Conservation (phyloP, 2,113 vertebrate species). For the Cephalopholis sonnerati region DNA sequence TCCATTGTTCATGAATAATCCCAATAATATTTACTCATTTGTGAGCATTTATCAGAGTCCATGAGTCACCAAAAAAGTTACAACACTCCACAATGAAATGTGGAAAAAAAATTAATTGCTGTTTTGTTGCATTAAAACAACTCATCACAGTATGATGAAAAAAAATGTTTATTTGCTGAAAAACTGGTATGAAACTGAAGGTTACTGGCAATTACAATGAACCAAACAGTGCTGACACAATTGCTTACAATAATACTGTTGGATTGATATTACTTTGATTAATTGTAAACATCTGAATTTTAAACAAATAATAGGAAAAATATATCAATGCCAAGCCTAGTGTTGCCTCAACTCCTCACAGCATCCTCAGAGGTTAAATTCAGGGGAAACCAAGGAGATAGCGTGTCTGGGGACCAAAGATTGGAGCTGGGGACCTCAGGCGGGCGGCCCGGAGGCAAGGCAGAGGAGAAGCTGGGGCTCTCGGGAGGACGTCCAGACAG, state of each 20-base stretch:
- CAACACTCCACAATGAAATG: neutral
- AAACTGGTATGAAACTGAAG: neutral
- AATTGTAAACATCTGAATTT: neutral
- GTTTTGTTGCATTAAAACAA: neutral
- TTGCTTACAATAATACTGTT: neutral
- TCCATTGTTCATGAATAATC: constrained; percentile 8
- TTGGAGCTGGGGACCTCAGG: too few relatives aligned
- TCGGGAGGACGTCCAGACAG: too few relatives aligned
- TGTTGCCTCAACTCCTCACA: neutral
- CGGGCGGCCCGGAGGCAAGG: too few relatives aligned
- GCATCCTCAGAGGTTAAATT: neutral
- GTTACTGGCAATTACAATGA: neutral
- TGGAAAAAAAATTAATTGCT: too few relatives aligned
- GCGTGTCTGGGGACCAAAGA: too few relatives aligned
- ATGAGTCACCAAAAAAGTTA: neutral
- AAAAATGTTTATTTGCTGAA: neutral
- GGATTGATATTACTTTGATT: neutral
- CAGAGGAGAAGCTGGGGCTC: too few relatives aligned
- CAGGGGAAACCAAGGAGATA: too few relatives aligned
- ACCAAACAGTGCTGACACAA: neutral
- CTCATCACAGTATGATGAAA: neutral
- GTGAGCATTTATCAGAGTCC: neutral
- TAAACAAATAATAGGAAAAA: neutral
- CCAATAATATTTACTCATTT: neutral
- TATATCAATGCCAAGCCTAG: neutral